Conservation (phyloP, 2,888 invertebrate genomes). For the Hirtodrosophila confusa region DNA sequence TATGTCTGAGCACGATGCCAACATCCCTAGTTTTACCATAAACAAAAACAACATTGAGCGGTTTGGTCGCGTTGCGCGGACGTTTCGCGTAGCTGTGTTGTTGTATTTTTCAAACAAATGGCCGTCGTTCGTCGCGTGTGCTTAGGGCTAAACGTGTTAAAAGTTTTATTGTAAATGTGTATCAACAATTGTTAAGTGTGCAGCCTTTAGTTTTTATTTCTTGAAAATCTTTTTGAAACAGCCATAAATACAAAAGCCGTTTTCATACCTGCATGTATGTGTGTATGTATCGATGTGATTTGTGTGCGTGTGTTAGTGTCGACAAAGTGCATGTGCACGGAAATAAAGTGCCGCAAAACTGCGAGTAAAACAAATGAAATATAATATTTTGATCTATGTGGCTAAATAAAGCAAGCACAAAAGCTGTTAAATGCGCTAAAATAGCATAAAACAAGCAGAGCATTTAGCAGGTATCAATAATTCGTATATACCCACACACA, state of each 20-base stretch:
- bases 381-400: conserved; percentile 10
- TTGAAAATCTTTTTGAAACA: conserved; percentile 21
- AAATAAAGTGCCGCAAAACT: conserved; percentile 58
- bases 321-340: conserved; percentile 63
- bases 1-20: background rate
- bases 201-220: conserved; percentile 15
- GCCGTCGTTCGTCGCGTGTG: conserved; percentile 62
- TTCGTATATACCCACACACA: conserved; percentile 13
- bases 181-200: conserved; percentile 15
- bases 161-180: conserved; percentile 26
- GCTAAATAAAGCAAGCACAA: conserved; percentile 4
- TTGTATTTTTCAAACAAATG: conserved; percentile 59
- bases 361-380: conserved; percentile 26
- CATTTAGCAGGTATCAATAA: conserved; percentile 28
- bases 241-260: conserved; percentile 38
- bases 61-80: conserved; percentile 47
- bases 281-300: conserved; percentile 20
- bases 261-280: conserved; percentile 16
- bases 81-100: conserved; percentile 44
- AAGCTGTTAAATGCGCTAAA: conserved; percentile 22
- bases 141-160: conserved; percentile 27
- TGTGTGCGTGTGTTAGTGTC: conserved; percentile 41
- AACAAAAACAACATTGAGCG: conserved; percentile 60
- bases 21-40: conserved; percentile 53
- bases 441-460: conserved; percentile 23